Evolutionary conservation across 2,797 vertebrate species (phyloP), one percentile per base, ranked within the genome.

Genomic region (Cynodonichthys magdalenae): DNA sequence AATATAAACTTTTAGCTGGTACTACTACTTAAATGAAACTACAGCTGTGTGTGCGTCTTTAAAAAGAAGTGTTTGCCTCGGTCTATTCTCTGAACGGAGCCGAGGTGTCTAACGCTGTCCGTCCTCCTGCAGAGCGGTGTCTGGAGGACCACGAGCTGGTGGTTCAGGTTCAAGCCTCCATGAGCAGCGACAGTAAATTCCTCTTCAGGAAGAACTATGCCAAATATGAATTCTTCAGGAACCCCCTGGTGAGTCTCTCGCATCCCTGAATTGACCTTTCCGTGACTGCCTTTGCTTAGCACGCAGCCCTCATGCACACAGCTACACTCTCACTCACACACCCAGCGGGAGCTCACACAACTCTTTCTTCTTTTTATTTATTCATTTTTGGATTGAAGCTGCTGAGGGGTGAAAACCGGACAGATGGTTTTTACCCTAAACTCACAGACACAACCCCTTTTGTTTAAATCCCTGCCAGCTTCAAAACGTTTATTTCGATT

Each of bases 201-300:
- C 90, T 99, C 74, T 99, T 99, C 93, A 95, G 97, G 91, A 99
- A 99, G 94, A 99, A 99, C 92, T 99, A 98, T 69, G 97, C 95
- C 84, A 99, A 99, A 92, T 99, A 99, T 0, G 97, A 99, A 94
- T 98, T 99, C 91, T 99, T 99, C 91, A 98, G 95, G 92, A 97
- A 95, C 87, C 97, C 97, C 14, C 78, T 93, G 94, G 97, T 99
- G 85, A 92, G 90, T 87, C 65, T 59, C 66, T 71, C 5, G n/a
- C 80, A 74, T 82, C 79, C 64, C 70, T 53, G 51, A 76, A 63
- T 53, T 77, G 72, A 73, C 73, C 69, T 82, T 73, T 82, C 67
- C 50, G 49, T 74, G 75, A 74, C 72, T 72, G 69, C 63, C 29
- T 72, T 7, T 3, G 17, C 63, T 74, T 63, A 69, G 66, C 82